phyloP scores from a whole-genome alignment of 2,888 invertebrate species.

The Empis stercorea region DNA sequence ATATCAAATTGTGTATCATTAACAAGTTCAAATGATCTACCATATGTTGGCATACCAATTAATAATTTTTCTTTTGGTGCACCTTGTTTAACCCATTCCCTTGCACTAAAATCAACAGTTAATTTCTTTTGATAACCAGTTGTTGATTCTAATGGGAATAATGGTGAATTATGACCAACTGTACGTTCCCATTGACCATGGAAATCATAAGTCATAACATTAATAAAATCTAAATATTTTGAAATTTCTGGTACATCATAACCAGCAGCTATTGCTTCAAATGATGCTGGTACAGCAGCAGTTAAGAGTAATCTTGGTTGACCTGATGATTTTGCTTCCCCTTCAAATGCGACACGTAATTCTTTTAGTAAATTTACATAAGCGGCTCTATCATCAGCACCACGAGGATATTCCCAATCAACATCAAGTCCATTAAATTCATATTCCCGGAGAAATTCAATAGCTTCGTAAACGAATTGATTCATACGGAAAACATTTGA shows the following conservation, averaged over 20 bases:
- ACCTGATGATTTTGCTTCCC: conserved; percentile 78
- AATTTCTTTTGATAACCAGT: conserved; percentile 86
- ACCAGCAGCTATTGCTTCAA: conserved; percentile 86
- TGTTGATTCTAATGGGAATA: conserved; percentile 77
- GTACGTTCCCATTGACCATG: conserved; percentile 91
- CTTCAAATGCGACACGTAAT: conserved; percentile 81
- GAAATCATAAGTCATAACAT: conserved; percentile 93
- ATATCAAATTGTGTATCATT: conserved; percentile 83
- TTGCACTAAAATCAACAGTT: conserved; percentile 80
- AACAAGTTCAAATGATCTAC: conserved; percentile 77
- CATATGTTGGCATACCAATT: conserved; percentile 92
- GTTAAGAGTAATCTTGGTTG: conserved; percentile 67
- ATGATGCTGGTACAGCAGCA: conserved; percentile 85
- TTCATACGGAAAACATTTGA: conserved; percentile 88
- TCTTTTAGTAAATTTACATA: conserved; percentile 73
- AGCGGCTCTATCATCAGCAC: conserved; percentile 71
- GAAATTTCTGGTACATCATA: conserved; percentile 90
- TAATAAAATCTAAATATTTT: conserved; percentile 86
- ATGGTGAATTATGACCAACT: conserved; percentile 85
- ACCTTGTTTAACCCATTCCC: conserved; percentile 87
- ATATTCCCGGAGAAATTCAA: conserved; percentile 80
- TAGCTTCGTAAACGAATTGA: conserved; percentile 88
- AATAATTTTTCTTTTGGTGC: conserved; percentile 87
- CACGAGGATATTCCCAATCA: conserved; percentile 89
- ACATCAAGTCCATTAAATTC: conserved; percentile 88